Evolutionary conservation across 2,113 vertebrate species (phyloP), one percentile per base, ranked within the genome.

Genomic region (Oncorhynchus masou): DNA sequence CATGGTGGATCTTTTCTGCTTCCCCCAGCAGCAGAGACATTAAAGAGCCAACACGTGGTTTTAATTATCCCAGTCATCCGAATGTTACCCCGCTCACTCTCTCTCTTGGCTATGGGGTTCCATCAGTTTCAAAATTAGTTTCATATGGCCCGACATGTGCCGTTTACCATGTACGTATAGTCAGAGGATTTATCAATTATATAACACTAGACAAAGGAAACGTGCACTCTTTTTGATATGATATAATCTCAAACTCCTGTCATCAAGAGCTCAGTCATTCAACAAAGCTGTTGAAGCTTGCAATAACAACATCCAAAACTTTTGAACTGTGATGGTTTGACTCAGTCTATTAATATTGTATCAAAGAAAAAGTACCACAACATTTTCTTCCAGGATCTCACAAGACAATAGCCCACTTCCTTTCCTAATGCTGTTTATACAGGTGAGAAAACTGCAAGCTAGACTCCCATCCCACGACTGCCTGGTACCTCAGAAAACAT

Each of bases 401-500:
- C 87, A 86, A 85, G 74, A 57, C 88, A 91, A 89, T 79, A 74
- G 67, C 72, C 39, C 91, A 88, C 90, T 92, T 93, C 92, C 91
- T 91, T 59, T 74, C 9, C 75, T 70, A 49, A 29, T 4, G 24
- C 73, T 94, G 93, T 94, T 94, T 94, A 79, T 79, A 92, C 93
- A 94, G 93, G 92, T 94, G 94, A 94, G 82, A 76, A 94, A 93
- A 92, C 75, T 93, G 92, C 92, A 91, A 91, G 89, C 91, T 85
- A 83, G 90, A 86, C 86, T 68, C 39, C 59, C 27, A 78, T 89
- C 88, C 87, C 89, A 89, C 75, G 71, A 79, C 51, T 78, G 82
- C 69, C 74, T 75, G 83, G 87, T 73, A 84, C 85, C 86, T 88
- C 84, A 88, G 85, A 87, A 86, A 59, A 39, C 19, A 31, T 31